A percentile compares a stretch with the other conserved stretches of the same genome.
These are phyloP conservation scores for Echinarachnius parma DNA, from an alignment of 53 echinoderm and acorn worm genomes.

Conservation along the genomic window DNA sequence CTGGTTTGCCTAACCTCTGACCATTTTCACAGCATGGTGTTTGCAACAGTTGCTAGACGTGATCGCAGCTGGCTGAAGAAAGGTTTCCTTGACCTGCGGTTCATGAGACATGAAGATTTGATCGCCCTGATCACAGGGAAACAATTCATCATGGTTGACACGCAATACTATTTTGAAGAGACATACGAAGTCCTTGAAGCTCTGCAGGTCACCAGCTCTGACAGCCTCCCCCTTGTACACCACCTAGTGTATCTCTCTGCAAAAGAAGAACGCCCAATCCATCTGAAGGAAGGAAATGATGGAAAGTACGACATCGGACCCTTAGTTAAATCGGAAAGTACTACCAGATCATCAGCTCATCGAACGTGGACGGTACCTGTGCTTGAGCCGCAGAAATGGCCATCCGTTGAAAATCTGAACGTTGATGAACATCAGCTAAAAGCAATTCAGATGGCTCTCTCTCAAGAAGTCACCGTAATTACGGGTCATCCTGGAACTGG, in stretches of 20 bases:
- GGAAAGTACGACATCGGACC: slow-evolving; percentile 49
- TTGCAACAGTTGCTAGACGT: slow-evolving; percentile 67
- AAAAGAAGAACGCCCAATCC: slow-evolving; percentile 24
- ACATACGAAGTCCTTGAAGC: slow-evolving; percentile 70
- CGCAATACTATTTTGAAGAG: slow-evolving; percentile 80
- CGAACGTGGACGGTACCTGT: slow-evolving; percentile 18
- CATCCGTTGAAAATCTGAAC: slow-evolving; percentile 23
- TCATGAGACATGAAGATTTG: slow-evolving; percentile 32
- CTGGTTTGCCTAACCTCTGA: slow-evolving; percentile 76
- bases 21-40: slow-evolving; percentile 53
- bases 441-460: slow-evolving; percentile 70
- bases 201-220: slow-evolving; percentile 48
- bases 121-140: slow-evolving; percentile 7
- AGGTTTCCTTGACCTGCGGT: slow-evolving; percentile 57
- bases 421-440: slow-evolving; percentile 70
- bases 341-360: slow-evolving; percentile 1
- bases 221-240: slow-evolving; percentile 53
- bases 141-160: slow-evolving; percentile 74
- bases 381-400: slow-evolving; percentile 50
- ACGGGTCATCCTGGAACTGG: slow-evolving; percentile 91
- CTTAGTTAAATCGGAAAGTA: background rate
- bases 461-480: slow-evolving; percentile 65
- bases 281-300: slow-evolving; percentile 36
- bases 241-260: slow-evolving; percentile 55
- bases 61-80: slow-evolving; percentile 39